Percentiles rank a stretch among this genome's conserved stretches.
These are phyloP conservation scores for Bergia sp. DNA, from an alignment of 92 coral and sea anemone species.

Conservation along the genomic window DNA sequence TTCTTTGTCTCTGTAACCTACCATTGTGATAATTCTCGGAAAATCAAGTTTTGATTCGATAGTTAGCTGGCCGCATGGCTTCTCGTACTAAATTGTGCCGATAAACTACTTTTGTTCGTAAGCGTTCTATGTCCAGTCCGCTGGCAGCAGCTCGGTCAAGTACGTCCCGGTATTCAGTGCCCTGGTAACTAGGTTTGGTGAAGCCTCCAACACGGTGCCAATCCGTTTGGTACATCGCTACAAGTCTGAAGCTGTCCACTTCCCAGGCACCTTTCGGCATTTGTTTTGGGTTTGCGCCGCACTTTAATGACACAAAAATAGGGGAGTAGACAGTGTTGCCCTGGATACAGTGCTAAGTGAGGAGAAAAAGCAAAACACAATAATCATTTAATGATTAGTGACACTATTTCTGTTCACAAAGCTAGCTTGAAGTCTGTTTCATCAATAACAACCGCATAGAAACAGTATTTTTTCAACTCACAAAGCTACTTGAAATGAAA, in stretches of 20 bases:
- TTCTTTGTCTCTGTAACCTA: too few relatives aligned
- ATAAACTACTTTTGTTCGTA: constrained; percentile 27
- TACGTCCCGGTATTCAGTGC: constrained; percentile 38
- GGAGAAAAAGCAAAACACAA: background rate
- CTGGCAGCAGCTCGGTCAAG: constrained; percentile 24
- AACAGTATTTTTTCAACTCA: too few relatives aligned
- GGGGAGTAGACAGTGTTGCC: constrained; percentile 36
- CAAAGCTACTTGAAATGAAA: too few relatives aligned
- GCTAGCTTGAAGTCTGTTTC: background rate
- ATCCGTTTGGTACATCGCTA: constrained; percentile 21
- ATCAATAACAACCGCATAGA: too few relatives aligned
- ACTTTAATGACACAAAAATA: constrained; percentile 16
- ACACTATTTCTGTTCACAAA: too few relatives aligned
- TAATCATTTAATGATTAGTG: too few relatives aligned
- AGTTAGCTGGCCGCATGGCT: constrained; percentile 15
- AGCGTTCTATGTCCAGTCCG: constrained; percentile 36
- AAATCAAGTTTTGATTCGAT: background rate
- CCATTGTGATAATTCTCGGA: background rate
- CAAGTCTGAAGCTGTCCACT: constrained; percentile 15
- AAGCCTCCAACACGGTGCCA: constrained; percentile 31
- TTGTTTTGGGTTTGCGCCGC: constrained; percentile 19
- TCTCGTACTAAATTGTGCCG: constrained; percentile 8
- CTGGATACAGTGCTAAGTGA: constrained; percentile 14
- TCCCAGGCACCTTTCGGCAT: constrained; percentile 15
- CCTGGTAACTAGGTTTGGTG: constrained; percentile 3